Evolutionary conservation across 23 tunicate genomes (phyloP), one percentile per base, ranked within the genome.

Genomic region (Halocynthia roretzi): DNA sequence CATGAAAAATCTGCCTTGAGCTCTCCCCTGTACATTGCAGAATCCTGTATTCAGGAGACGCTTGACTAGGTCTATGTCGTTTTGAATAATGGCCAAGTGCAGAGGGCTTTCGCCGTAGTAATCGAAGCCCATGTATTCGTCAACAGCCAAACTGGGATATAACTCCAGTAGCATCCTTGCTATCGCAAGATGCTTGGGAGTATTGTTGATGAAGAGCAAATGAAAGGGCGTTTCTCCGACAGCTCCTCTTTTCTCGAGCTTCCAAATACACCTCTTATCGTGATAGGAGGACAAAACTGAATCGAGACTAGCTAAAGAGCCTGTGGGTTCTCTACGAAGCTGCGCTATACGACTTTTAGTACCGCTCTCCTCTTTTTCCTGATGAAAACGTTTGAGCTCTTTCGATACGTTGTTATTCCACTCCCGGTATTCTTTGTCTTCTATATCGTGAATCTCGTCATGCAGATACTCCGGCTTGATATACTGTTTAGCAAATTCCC

Each of bases 171-270:
- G 23, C 15, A 68, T 60, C 52, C 70, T 55, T 7, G 98, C 98
- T 53, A 92, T 86, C 8, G 77, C 60, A 8, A 86, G 67, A 58
- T 86, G 90, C 71, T 92, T 82, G 20, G 80, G 71, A 50, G 87
- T 68, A 61, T 88, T 88, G 64, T 78, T 82, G 18, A 92, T 61
- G 73, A 92, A 92, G 8, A 92, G 74, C 69, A 92, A 56, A 68
- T 92, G 98, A 48, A 92, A 10, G 7, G 98, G 87, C 7, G 98
- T 92, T 82, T 92, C 98, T 7, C 98, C 98, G 68, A 92, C 89
- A 5, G 91, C 93, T 10, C 98, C 98, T 23, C 98, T 70, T 10
- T 78, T 77, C 8, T 92, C 92, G 0, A 92, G 76, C 62, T 70
- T 92, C 98, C 98, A 92, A 58, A 71, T 79, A 18, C 80, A 56